These are phyloP conservation scores for Chaetodon trifascialis DNA, from an alignment of 2,113 vertebrate species.

Conservation along the genomic window DNA sequence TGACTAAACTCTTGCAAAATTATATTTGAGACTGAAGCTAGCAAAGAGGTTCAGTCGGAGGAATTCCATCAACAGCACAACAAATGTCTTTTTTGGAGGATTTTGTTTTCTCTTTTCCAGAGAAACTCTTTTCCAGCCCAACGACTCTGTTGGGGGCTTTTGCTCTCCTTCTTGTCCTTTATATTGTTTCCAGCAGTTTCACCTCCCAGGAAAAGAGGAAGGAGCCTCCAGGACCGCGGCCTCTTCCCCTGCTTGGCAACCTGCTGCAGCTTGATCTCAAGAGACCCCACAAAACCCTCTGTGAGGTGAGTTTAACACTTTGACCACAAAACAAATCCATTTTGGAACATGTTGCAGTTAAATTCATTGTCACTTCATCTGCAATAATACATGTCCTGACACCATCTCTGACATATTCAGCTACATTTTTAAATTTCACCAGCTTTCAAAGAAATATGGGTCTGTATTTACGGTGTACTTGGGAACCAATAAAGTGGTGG, in stretches of 20 bases:
- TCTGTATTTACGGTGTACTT: slow-evolving; percentile 86
- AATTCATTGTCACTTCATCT: neutral
- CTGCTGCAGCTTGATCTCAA: slow-evolving; percentile 78
- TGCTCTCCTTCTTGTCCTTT: slow-evolving; percentile 59
- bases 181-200: slow-evolving; percentile 28
- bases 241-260: slow-evolving; percentile 79
- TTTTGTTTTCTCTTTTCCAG: neutral
- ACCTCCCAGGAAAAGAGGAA: neutral
- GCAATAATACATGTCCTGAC: no score
- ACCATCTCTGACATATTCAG: neutral
- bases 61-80: neutral
- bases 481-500: slow-evolving; percentile 84
- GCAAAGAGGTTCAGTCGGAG: neutral
- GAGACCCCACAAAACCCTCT: slow-evolving; percentile 62
- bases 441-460: slow-evolving; percentile 89
- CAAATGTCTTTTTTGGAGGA: slow-evolving; percentile 60
- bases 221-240: slow-evolving; percentile 78
- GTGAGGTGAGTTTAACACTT: slow-evolving; percentile 52
- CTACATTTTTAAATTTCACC: neutral
- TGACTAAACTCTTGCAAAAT: no score
- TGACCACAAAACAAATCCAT: neutral
- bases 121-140: slow-evolving; percentile 35
- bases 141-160: slow-evolving; percentile 49
- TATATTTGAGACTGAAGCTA: no score
- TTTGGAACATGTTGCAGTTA: neutral